A percentile compares a stretch with the other conserved stretches of the same genome.
These are phyloP conservation scores for Achatina immaculata DNA, from an alignment of 1,140 invertebrate genomes.

Conservation along the genomic window DNA sequence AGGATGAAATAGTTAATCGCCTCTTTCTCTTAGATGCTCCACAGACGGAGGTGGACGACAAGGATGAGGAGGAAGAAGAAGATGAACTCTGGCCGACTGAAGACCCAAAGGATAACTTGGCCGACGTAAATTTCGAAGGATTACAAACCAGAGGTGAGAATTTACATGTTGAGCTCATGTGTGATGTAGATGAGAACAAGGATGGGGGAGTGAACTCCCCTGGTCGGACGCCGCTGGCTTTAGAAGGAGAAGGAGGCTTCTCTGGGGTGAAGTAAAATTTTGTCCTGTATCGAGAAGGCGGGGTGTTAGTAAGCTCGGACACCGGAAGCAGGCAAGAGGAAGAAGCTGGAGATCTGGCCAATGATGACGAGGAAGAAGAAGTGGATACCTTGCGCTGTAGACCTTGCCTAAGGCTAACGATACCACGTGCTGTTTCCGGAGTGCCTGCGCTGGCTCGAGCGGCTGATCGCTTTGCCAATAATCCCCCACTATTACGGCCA, in stretches of 20 bases:
- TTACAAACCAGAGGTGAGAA: constrained; percentile 29
- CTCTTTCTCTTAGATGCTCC: constrained; percentile 9
- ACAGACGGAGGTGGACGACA: neutral
- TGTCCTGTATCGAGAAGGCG: constrained; percentile 30
- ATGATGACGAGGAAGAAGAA: constrained; percentile 36
- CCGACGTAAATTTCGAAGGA: constrained; percentile 1
- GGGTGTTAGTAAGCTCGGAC: constrained; percentile 19
- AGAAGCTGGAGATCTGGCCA: constrained; percentile 9
- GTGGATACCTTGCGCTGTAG: constrained; percentile 44
- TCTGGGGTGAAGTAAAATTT: constrained; percentile 46
- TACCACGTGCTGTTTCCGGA: constrained; percentile 63
- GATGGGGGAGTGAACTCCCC: constrained; percentile 44
- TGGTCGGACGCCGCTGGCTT: constrained; percentile 35
- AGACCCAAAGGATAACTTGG: neutral
- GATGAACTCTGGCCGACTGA: constrained; percentile 11
- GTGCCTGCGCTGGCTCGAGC: constrained; percentile 66
- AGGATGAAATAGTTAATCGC: neutral
- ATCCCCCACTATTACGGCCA: neutral
- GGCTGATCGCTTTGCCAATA: constrained; percentile 54
- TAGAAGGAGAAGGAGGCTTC: constrained; percentile 41
- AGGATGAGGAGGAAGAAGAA: constrained; percentile 14
- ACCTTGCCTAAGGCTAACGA: constrained; percentile 53
- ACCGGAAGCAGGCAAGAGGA: neutral
- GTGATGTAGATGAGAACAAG: neutral
- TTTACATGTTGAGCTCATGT: constrained; percentile 4